A percentile compares a stretch with the other conserved stretches of the same genome.
Evolutionary conservation across 2,113 vertebrate genomes (phyloP).

Genomic region (Odobenus rosmarus): DNA sequence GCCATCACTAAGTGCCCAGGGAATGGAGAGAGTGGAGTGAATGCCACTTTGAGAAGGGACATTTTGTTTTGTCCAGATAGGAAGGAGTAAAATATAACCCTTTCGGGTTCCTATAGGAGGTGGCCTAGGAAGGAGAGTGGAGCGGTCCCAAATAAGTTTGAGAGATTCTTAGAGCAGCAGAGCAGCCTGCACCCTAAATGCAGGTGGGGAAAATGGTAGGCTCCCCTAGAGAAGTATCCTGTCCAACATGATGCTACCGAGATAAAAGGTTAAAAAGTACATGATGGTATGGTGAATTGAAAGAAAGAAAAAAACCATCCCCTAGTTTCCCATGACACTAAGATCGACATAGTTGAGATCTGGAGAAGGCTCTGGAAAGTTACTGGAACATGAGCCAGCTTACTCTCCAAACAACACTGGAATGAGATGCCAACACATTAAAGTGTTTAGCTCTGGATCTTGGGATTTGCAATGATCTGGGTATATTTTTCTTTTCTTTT

Average conservation of each 20-base stretch:
- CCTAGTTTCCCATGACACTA: neutral
- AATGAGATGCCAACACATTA: neutral
- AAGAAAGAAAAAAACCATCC: neutral
- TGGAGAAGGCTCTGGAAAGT: neutral
- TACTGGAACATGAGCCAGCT: neutral
- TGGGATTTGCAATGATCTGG: neutral
- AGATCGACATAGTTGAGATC: neutral
- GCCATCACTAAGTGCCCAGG: neutral
- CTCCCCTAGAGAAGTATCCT: neutral
- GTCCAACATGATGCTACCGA: neutral
- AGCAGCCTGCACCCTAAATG: neutral
- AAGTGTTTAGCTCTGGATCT: neutral
- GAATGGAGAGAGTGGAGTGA: neutral
- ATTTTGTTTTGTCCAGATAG: neutral
- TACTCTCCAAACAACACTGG: neutral
- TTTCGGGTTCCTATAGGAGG: neutral
- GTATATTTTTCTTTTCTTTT: neutral
- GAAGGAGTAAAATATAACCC: neutral
- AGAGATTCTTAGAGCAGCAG: neutral
- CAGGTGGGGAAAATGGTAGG: neutral
- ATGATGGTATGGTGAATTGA: neutral
- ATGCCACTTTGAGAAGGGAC: neutral
- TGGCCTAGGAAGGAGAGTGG: constrained; percentile 15
- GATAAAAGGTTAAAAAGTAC: neutral
- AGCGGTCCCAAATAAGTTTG: neutral